Base-by-base conservation (phyloP, 1,140 invertebrate genomes). In the Aleiodes sp. region DNA sequence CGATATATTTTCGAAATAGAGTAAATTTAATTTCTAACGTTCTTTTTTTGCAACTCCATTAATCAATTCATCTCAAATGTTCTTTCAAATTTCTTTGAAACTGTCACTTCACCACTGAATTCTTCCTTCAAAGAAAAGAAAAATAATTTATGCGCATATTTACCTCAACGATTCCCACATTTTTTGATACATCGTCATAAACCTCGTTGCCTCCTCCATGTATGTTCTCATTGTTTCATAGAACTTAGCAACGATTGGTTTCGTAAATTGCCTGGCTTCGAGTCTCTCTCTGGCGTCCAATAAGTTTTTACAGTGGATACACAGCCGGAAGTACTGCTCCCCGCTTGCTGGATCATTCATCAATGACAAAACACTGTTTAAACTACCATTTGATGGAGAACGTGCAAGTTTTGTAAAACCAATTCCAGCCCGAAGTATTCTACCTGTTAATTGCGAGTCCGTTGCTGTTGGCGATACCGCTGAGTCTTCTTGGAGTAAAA, bases 141-240 rank as follows among this genome's bases (percentile, higher is more conserved):
- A 68, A 21, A 66, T 39, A 26, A 65, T 43, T 66, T 29, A 37
- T 65, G 26, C 28, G 33, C 35, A 39, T 7, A 72, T 61, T 73
- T 87, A 92, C 90, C 87, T 88, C 3, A 93, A 78, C 12, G 91
- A 92, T 35, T 89, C 84, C 75, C 88, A 90, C 90, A 98, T 97
- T 87, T 96, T 95, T 61, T 90, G 87, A 87, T 97, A 98, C 86
- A 94, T 91, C 65, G 92, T 90, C 65, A 94, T 87, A 61, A 94
- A 90, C 14, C 91, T 90, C 57, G 91, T 89, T 0, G 94, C 92
- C 77, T 97, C 91, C 26, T 90, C 88, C 80, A 95, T 93, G 28
- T 93, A 88, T 41, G 89, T 87, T 68, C 90, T 87, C 82, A 97
- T 89, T 76, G 93, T 90, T 56, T 95, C 92, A 87, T 98, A 98